These are phyloP conservation scores for Halictus rubicundus DNA, from an alignment of 1,140 invertebrate genomes.

Conservation along the genomic window DNA sequence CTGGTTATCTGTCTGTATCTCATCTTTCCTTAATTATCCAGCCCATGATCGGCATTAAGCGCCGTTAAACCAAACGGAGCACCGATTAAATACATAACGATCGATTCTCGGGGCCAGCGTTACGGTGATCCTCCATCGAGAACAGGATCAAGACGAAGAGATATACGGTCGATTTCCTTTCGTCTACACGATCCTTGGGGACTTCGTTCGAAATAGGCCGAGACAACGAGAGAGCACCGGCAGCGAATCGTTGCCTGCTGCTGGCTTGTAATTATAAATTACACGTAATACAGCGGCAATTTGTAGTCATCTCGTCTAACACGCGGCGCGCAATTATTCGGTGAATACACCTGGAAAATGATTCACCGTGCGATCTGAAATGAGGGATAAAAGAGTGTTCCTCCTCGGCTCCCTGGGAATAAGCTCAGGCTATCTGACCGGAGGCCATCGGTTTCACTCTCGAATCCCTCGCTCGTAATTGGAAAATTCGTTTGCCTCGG, in stretches of 20 bases:
- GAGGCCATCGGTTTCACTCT: not conserved
- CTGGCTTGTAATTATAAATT: conserved; percentile 43
- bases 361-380: conserved; percentile 27
- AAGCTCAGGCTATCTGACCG: conserved; percentile 3
- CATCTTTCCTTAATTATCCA: conserved; percentile 1
- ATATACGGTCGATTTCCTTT: not conserved
- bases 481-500: conserved; percentile 33
- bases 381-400: conserved; percentile 23
- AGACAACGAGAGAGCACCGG: not conserved
- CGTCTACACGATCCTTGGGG: not conserved
- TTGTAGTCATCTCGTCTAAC: conserved; percentile 11
- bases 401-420: not conserved
- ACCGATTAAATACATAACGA: not conserved
- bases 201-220: conserved; percentile 21
- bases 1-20: conserved; percentile 12
- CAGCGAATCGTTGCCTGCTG: not conserved
- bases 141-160: not conserved
- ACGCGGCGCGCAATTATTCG: conserved; percentile 29
- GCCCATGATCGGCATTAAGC: not conserved
- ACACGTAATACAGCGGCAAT: conserved; percentile 36
- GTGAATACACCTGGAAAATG: conserved; percentile 33
- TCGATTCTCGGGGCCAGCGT: not conserved
- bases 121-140: not conserved
- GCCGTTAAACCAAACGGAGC: not conserved
- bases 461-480: conserved; percentile 27